phyloP scores from a whole-genome alignment of 1,140 invertebrate species.

The Drosophila arizonae region DNA sequence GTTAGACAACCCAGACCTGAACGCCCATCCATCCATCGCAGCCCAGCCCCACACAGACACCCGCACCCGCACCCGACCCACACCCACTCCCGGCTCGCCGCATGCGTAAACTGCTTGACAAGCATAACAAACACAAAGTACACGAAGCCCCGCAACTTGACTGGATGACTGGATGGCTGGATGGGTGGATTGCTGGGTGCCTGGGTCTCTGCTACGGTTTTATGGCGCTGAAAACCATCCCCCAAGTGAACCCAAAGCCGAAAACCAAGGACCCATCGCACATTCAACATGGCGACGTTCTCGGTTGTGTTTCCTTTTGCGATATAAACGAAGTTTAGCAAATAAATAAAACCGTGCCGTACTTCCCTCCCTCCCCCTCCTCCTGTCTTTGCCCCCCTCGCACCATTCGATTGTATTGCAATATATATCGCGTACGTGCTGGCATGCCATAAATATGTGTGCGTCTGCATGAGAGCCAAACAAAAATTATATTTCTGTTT shows the following conservation, averaged over 20 bases:
- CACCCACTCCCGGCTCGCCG: neutral
- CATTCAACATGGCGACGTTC: constrained; percentile 72
- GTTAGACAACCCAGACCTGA: constrained; percentile 45
- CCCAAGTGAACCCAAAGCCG: constrained; percentile 27
- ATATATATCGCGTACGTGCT: constrained; percentile 81
- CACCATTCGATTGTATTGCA: constrained; percentile 66
- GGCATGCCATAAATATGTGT: constrained; percentile 81
- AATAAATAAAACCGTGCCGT: constrained; percentile 68
- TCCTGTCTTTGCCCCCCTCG: neutral
- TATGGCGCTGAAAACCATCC: constrained; percentile 59
- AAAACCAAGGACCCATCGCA: constrained; percentile 18
- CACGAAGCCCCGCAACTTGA: constrained; percentile 42
- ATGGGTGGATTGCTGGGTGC: neutral
- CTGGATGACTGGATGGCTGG: constrained; percentile 16
- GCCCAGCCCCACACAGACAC: neutral
- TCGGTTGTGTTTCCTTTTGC: constrained; percentile 59
- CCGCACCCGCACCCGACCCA: neutral
- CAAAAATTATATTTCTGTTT: constrained; percentile 81
- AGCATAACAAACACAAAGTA: constrained; percentile 79
- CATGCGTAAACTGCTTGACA: constrained; percentile 77
- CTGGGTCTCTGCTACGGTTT: constrained; percentile 43
- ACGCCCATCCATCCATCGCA: neutral
- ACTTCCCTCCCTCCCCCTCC: neutral
- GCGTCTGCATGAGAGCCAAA: constrained; percentile 53
- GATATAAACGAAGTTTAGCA: constrained; percentile 76